phyloP scores from a whole-genome alignment of 2,888 invertebrate genomes.

The Andricus curvator region DNA sequence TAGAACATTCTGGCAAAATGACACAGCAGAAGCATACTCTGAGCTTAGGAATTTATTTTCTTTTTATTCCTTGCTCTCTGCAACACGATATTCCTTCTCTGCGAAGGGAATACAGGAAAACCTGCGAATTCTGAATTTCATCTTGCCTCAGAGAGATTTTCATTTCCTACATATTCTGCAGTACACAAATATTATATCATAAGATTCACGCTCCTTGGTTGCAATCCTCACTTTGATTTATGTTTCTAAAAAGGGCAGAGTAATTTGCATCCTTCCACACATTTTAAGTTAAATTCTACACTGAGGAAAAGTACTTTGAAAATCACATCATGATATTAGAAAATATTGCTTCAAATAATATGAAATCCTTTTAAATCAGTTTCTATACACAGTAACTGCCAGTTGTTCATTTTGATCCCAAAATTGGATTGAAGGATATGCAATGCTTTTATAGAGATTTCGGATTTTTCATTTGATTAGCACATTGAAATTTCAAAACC shows the following conservation, averaged over 20 bases:
- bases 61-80: slow-evolving; percentile 41
- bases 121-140: slow-evolving; percentile 48
- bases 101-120: slow-evolving; percentile 42
- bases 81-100: slow-evolving; percentile 23
- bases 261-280: background rate
- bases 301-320: background rate
- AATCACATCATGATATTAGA: background rate
- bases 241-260: background rate
- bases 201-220: slow-evolving; percentile 25
- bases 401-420: too few relatives aligned
- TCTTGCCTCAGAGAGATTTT: slow-evolving; percentile 41
- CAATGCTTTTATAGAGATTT: too few relatives aligned
- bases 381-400: too few relatives aligned
- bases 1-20: slow-evolving; percentile 53
- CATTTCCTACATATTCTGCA: slow-evolving; percentile 15
- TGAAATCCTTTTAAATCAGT: too few relatives aligned
- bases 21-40: slow-evolving; percentile 43
- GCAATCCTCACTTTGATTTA: slow-evolving; percentile 24
- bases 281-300: background rate
- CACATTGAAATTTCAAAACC: too few relatives aligned
- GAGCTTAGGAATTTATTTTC: slow-evolving; percentile 54
- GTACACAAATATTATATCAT: slow-evolving; percentile 33
- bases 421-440: too few relatives aligned
- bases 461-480: too few relatives aligned
- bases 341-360: background rate